phyloP scores from a whole-genome alignment of 2,797 vertebrate species.

The Sebastes ruberrimus region DNA sequence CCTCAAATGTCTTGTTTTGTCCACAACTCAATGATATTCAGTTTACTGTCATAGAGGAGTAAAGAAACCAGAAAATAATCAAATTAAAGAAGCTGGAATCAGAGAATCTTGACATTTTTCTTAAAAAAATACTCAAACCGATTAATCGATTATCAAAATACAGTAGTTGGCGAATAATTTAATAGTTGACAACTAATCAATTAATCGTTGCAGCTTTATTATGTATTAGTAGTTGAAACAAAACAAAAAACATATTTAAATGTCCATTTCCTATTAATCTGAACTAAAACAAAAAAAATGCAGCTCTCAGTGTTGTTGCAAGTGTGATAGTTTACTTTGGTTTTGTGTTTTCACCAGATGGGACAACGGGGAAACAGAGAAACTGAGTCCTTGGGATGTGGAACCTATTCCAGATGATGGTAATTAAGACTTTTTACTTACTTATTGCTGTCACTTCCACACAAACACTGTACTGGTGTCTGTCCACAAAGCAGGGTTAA shows the following conservation, averaged over 20 bases:
- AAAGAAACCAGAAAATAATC: not conserved
- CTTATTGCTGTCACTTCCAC: not conserved
- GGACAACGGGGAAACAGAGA: conserved; percentile 97
- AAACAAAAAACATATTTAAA: not conserved
- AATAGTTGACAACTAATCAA: too few relatives aligned
- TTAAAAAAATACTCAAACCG: not conserved
- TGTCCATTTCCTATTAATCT: not conserved
- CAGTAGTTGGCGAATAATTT: not conserved
- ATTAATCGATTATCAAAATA: not conserved
- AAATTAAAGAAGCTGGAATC: not conserved
- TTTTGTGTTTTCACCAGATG: conserved; percentile 83
- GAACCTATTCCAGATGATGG: conserved; percentile 94
- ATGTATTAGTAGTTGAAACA: not conserved
- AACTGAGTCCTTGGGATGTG: conserved; percentile 97
- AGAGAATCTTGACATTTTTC: not conserved
- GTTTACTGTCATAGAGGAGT: not conserved
- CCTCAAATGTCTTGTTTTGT: not conserved
- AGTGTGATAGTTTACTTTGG: not conserved
- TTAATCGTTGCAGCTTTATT: too few relatives aligned
- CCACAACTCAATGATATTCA: not conserved
- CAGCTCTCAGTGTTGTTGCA: not conserved
- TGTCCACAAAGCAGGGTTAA: not conserved
- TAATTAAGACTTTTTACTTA: conserved; percentile 56
- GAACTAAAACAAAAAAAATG: not conserved
- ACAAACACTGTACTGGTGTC: not conserved